Base-by-base conservation (phyloP, 2,888 invertebrate species). In the Drosophila peninsularis region DNA sequence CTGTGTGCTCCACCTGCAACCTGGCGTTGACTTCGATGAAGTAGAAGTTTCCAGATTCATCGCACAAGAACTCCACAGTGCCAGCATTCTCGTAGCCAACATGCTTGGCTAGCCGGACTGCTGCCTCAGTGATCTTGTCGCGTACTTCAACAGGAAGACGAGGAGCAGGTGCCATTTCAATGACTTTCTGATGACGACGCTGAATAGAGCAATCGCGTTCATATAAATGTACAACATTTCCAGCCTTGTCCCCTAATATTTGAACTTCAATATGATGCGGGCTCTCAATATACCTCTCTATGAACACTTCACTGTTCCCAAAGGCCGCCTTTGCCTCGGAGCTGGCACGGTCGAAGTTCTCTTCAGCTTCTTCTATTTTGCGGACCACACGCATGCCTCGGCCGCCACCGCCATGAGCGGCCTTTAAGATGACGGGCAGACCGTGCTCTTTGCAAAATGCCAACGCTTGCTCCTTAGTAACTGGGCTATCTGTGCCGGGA, bases 131-230 rank as follows among this genome's bases (percentile, higher is more conserved):
- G 97, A 99, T 99, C 87, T 95, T 94, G 62, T 98, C 94, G 36
- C 99, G 94, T 17, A 96, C 94, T 90, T 94, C 95, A 0, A 93
- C 93, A 70, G 97, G 95, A 2, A 99, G 93, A 67, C 96, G 94
- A 0, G 99, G 99, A 0, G 99, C 99, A 0, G 99, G 99, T 0
- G 99, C 99, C 73, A 99, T 98, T 93, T 99, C 99, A 0, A 99
- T 98, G 0, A 99, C 97, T 93, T 99, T 99, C 92, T 99, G 99
- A 93, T 99, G 99, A 27, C 99, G 94, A 62, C 99, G 94, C 92
- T 99, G 99, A 0, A 99, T 99, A 0, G 99, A 99, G 92, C 99
- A 99, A 92, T 99, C 99, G 56, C 99, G 94, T 93, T 99, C 99
- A 92, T 95, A 99, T 49, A 99, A 93, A 93, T 99, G 99, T 0